Evolutionary conservation across 2,888 invertebrate genomes (phyloP).

Genomic region (Dicyrtoma fusca): DNA sequence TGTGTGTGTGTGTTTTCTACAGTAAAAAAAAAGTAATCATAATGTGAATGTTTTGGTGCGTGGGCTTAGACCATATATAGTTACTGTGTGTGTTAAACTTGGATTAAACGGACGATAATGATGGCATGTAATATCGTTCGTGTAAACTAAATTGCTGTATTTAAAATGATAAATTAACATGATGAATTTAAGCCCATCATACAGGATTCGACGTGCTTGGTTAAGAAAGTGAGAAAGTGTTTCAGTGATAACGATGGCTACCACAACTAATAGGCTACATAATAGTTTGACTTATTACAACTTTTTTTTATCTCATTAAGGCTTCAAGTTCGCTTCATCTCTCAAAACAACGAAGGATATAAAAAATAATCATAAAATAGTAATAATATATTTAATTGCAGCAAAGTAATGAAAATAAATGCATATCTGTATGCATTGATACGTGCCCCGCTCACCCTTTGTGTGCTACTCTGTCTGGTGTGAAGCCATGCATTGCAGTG

Average conservation of each 20-base stretch:
- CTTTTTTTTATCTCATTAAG: not conserved
- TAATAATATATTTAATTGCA: not conserved
- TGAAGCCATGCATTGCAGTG: too few species aligned
- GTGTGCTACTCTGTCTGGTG: too few species aligned
- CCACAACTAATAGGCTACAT: constrained; percentile 15
- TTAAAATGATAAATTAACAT: not conserved
- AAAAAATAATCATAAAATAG: not conserved
- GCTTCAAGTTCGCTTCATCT: constrained; percentile 6
- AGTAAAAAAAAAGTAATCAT: not conserved
- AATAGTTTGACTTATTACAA: constrained; percentile 19
- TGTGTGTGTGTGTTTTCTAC: constrained; percentile 7
- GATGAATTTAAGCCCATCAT: constrained; percentile 16
- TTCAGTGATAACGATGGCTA: constrained; percentile 27
- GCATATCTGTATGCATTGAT: too few species aligned
- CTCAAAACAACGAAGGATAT: not conserved
- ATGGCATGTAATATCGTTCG: too few species aligned
- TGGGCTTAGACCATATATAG: not conserved
- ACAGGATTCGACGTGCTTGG: constrained; percentile 33
- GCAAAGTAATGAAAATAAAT: not conserved
- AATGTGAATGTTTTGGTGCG: not conserved
- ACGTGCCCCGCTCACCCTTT: too few species aligned
- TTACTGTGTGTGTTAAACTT: constrained; percentile 5
- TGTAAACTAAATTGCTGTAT: too few species aligned
- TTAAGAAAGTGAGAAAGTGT: constrained; percentile 36
- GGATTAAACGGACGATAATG: constrained; percentile 8